These are phyloP conservation scores for Lagopus leucura DNA, from an alignment of 2,113 vertebrate species.

Conservation along the genomic window DNA sequence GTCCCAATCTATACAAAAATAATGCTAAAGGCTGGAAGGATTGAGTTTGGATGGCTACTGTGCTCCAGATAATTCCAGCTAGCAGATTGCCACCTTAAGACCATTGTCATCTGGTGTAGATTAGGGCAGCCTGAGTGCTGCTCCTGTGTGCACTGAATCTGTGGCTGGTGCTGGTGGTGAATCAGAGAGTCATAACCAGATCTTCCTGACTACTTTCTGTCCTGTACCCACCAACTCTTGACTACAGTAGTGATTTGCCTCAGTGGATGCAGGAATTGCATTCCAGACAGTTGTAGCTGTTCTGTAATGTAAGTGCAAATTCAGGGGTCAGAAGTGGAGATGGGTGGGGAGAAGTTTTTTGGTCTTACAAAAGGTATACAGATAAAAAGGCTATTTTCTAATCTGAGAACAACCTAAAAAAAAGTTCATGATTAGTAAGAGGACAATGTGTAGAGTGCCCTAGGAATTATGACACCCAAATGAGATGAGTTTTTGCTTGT, in stretches of 20 bases:
- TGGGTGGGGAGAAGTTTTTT: not conserved
- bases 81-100: not conserved
- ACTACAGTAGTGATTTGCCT: not conserved
- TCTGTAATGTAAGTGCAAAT: not conserved
- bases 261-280: not conserved
- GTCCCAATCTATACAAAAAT: not conserved
- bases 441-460: not conserved
- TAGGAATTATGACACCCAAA: fast-evolving
- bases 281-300: not conserved
- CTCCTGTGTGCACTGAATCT: fast-evolving
- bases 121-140: not conserved
- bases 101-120: not conserved
- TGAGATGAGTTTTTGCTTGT: not conserved
- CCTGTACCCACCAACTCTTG: not conserved
- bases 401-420: not conserved
- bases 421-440: not conserved
- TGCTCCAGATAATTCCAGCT: not conserved
- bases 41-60: not conserved
- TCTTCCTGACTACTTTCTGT: not conserved
- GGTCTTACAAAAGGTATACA: not conserved
- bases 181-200: not conserved
- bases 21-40: not conserved
- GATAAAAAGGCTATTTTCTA: not conserved
- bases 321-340: not conserved
- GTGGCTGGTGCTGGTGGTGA: not conserved